Conservation (phyloP, 1,140 invertebrate genomes). For the Bombyx mori region ASM3026992v2 NC_085133.1:9341501-9342000, state of each 20-base stretch:
- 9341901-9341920: too few species aligned
- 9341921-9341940: neutral
- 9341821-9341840: too few species aligned
- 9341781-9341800: too few species aligned
- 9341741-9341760: too few species aligned
- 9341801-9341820: too few species aligned
- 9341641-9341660: conserved; percentile 44
- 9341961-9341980: conserved; percentile 17
- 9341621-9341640: conserved; percentile 38
- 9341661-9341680: conserved; percentile 33
- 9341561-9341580: neutral
- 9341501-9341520: neutral
- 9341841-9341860: too few species aligned
- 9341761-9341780: too few species aligned
- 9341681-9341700: conserved; percentile 24
- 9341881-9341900: too few species aligned
- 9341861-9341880: too few species aligned
- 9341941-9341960: conserved; percentile 11
- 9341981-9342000: conserved; percentile 16
- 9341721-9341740: neutral
- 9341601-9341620: conserved; percentile 24
- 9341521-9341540: conserved; percentile 1
- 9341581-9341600: conserved; percentile 9
- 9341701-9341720: conserved; percentile 20
- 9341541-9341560: neutral